Percentiles rank a stretch among this genome's conserved stretches.
Evolutionary conservation across 2,113 vertebrate genomes (phyloP).

Genomic region (Takifugu bimaculatus): DNA sequence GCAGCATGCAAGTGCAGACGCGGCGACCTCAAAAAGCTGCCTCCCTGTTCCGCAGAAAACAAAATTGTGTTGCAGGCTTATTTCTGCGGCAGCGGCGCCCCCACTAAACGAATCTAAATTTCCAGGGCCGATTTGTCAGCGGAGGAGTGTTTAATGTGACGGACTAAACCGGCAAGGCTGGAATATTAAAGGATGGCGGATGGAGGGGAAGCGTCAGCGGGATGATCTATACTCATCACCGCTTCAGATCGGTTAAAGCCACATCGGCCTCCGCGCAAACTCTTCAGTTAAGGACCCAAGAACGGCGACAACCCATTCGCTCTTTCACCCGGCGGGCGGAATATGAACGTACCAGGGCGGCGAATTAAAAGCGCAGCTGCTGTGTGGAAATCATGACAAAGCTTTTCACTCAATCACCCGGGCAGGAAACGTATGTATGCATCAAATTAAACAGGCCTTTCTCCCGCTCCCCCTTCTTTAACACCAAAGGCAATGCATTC

Average conservation of each 20-base stretch:
- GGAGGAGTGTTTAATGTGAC: constrained; percentile 1
- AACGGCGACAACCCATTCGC: constrained; percentile 20
- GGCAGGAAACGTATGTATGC: constrained; percentile 14
- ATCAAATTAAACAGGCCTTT: constrained; percentile 22
- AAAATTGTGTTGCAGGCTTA: constrained; percentile 6
- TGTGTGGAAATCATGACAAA: constrained; percentile 16
- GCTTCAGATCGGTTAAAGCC: constrained; percentile 29
- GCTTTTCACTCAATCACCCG: constrained; percentile 20
- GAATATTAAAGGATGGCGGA: constrained; percentile 2
- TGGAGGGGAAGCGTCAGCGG: constrained; percentile 7
- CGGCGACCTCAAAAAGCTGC: constrained; percentile 9
- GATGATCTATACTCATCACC: constrained; percentile 20
- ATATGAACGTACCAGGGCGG: constrained; percentile 3
- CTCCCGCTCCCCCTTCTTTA: constrained; percentile 30
- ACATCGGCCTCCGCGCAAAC: neutral
- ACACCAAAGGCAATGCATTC: constrained; percentile 55
- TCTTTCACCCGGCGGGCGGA: constrained; percentile 17
- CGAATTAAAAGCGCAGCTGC: constrained; percentile 27
- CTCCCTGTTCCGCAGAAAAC: constrained; percentile 5
- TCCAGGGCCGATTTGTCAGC: constrained; percentile 3
- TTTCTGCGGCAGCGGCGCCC: neutral
- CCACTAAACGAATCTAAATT: constrained; percentile 12
- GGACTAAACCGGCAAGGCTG: neutral
- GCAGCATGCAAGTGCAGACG: constrained; percentile 25
- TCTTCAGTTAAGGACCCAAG: neutral